Evolutionary conservation across 2,888 invertebrate species (phyloP), one percentile per base, ranked within the genome.

Genomic region (Nipponacmea schrenckii): DNA sequence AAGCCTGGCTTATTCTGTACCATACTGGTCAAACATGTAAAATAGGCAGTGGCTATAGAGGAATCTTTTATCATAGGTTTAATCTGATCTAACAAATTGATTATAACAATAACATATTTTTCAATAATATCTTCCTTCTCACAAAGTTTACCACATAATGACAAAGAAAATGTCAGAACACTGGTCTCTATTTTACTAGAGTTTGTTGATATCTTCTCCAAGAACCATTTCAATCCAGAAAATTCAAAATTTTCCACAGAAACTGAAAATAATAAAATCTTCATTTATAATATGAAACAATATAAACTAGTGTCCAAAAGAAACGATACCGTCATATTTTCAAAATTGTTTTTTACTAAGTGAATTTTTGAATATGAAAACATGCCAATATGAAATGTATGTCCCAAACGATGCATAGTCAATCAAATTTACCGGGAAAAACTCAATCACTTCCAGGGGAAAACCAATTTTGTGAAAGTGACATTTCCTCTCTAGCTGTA

Each of bases 1-100:
- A 39, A 39, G 39, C 39, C 39, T 8, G 4, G 39, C n/a, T 66
- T 44, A 24, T 66, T 15, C 14, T 7, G 24, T n/a, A 24, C 56
- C 10, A 66, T 24, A 14, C 31, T 14, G 1, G 56, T 44, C 26
- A 70, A 56, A 62, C 70, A 65, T 7, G 50, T 26, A 31, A 70
- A 70, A 46, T 66, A 70, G 15, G 70, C 65, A 3, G 70, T 70
- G 5, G 65, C 70, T 24, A 70, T 66, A 8, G 70, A 70, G 2
- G 66, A 44, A 20, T 70, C 70, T 45, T 48, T 50, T 27, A 31
- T 64, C 44, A 70, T 26, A 1, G 64, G 26, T 26, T 31, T 70
- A 14, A 66, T 56, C 15, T 50, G 56, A 7, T 66, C 7, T n/a
- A 56, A 66, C 15, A 70, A 62, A 62, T 24, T 10, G 8, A 14